Evolutionary conservation across 2,888 invertebrate genomes (phyloP), one percentile per base, ranked within the genome.

Genomic region (Leucozona laternaria): DNA sequence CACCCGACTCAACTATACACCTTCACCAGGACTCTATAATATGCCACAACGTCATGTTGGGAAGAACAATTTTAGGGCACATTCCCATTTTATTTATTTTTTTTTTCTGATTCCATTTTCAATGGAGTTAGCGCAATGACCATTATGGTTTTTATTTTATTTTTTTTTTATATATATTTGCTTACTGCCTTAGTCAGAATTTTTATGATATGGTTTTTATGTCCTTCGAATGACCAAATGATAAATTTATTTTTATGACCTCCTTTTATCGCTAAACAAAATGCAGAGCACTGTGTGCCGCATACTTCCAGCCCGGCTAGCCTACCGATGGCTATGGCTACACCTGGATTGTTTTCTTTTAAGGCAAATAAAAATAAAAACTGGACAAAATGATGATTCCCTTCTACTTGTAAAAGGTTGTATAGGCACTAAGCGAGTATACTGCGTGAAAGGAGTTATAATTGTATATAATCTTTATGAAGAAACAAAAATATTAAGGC

Each of bases 221-320:
- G 73, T 77, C 77, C 40, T 73, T 68, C 40, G 73, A 77, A 77
- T 81, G 85, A 81, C 80, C 70, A 73, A 77, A 85, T 85, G 77
- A 81, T 81, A 81, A 77, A 85, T 85, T 80, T 81, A 85, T 85
- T 85, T 80, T 81, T 81, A 85, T 73, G 72, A 53, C 77, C 73
- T 50, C 48, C 40, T 81, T 80, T 85, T 85, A 85, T 81, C 77
- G 77, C 48, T 43, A 25, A 64, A 48, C 58, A 60, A 58, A 64
- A 79, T 66, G 15, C 57, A 37, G 17, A 64, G 28, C 11, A 57
- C 68, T 25, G 7, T 66, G 17, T 25, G 58, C n/a, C 45, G 66
- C 4, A 20, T 4, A 0, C n/a, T 17, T 0, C 4, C 13, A n/a
- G 25, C 28, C 64, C 15, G 20, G 40, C 8, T 53, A 13, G 11